Percentiles rank a stretch among this genome's conserved stretches.
phyloP scores from a whole-genome alignment of 2,113 vertebrate species.

The Thamnaconus septentrionalis region DNA sequence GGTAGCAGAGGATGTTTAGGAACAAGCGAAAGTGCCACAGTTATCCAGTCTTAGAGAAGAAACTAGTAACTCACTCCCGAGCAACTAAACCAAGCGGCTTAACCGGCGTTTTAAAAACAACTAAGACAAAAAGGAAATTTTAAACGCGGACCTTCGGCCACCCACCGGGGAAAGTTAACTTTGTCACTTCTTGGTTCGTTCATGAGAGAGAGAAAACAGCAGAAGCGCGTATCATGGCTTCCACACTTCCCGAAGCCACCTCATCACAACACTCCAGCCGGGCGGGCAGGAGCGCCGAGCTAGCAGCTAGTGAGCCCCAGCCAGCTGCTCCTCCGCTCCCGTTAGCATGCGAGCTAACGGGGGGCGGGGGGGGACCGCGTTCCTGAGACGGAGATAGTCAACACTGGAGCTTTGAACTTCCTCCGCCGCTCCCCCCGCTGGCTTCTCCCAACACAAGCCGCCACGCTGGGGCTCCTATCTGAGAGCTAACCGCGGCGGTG shows the following conservation, averaged over 20 bases:
- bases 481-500: background rate
- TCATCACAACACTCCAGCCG: background rate
- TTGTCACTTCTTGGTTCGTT: slow-evolving; percentile 29
- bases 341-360: slow-evolving; percentile 71
- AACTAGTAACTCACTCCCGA: no score
- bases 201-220: slow-evolving; percentile 1
- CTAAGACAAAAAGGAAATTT: no score
- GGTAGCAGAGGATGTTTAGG: no score
- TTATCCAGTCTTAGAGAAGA: no score
- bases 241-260: slow-evolving; percentile 6
- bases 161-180: slow-evolving; percentile 33
- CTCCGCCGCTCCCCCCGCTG: background rate
- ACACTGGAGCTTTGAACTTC: slow-evolving; percentile 60
- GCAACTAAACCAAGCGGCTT: no score
- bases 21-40: no score
- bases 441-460: background rate
- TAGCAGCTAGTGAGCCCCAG: slow-evolving; percentile 34
- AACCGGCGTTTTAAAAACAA: no score
- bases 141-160: background rate
- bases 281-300: slow-evolving; percentile 20
- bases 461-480: background rate
- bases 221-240: slow-evolving; percentile 8
- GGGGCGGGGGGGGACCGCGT: slow-evolving; percentile 29
- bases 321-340: slow-evolving; percentile 40
- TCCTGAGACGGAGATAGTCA: slow-evolving; percentile 50